These are phyloP conservation scores for Camponotus fellah DNA, from an alignment of 2,888 invertebrate species.

Conservation along the genomic window DNA sequence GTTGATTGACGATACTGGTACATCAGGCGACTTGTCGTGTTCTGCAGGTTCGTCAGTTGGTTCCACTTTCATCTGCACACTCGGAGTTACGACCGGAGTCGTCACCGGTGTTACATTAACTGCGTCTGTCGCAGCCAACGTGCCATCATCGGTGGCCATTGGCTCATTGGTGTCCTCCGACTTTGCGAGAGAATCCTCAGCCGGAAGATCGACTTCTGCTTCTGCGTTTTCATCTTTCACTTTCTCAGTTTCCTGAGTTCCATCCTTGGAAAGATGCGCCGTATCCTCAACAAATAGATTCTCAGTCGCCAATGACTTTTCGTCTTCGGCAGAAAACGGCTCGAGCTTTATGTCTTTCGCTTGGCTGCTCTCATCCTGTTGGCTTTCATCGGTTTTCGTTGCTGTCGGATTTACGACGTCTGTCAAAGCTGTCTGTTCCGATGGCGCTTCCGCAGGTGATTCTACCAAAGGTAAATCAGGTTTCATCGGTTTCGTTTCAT, in stretches of 20 bases:
- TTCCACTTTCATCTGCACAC: slow-evolving; percentile 70
- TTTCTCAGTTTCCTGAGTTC: slow-evolving; percentile 63
- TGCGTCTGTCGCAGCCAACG: slow-evolving; percentile 38
- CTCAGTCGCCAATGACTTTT: slow-evolving; percentile 61
- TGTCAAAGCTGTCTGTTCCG: slow-evolving; percentile 55
- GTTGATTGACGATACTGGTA: slow-evolving; percentile 73
- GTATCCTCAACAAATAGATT: slow-evolving; percentile 58
- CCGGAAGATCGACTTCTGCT: slow-evolving; percentile 63
- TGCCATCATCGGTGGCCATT: slow-evolving; percentile 69
- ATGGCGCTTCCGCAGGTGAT: slow-evolving; percentile 41
- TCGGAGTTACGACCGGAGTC: slow-evolving; percentile 74
- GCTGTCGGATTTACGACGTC: slow-evolving; percentile 47
- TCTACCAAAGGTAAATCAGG: slow-evolving; percentile 47
- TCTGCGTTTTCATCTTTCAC: slow-evolving; percentile 59
- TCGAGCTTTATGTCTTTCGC: slow-evolving; percentile 55
- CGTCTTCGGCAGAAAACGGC: slow-evolving; percentile 58
- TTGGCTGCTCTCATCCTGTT: slow-evolving; percentile 51
- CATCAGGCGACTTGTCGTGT: slow-evolving; percentile 59
- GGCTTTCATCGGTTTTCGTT: slow-evolving; percentile 19
- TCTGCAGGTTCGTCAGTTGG: slow-evolving; percentile 66
- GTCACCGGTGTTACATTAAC: slow-evolving; percentile 64
- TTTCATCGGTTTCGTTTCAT: slow-evolving; percentile 57
- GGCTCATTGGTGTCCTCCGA: slow-evolving; percentile 69
- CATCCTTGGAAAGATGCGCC: slow-evolving; percentile 67
- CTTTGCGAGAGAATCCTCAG: slow-evolving; percentile 64